Evolutionary conservation across 2,888 invertebrate species (phyloP), one percentile per base, ranked within the genome.

Genomic region (Orthosia incerta): DNA sequence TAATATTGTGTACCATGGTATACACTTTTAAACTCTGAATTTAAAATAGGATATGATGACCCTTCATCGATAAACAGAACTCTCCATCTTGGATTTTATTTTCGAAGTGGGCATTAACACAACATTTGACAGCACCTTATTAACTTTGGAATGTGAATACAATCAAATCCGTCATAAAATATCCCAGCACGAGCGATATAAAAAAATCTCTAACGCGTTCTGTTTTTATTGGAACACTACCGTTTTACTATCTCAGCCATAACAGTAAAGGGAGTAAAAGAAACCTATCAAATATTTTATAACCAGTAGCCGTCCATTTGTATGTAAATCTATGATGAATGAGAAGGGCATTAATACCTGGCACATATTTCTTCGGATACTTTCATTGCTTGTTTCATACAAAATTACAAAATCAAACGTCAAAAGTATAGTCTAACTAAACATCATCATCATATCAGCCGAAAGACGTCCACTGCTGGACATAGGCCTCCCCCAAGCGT

Each of bases 321-420:
- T 55, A 76, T 76, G 50, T 69, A 77, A 83, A 83, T 74, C 59
- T 31, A 51, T 82, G 57, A 76, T 74, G 62, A 66, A 83, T 77
- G 78, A 75, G 78, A 80, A 78, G 84, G 80, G 77, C 73, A 80
- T 80, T 85, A 85, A 72, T 76, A 74, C 57, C 56, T 65, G 51
- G 12, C 62, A 64, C 46, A 66, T 66, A 71, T 61, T 63, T 74
- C 73, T 75, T 67, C 39, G 69, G 62, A 71, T 66, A 73, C 39
- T 60, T 45, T n/a, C 15, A 31, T 11, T 16, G 11, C 5, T n/a
- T n/a, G 16, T 74, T 74, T 50, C 56, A 75, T 61, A 65, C 55
- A 68, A 60, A 74, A 57, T n/a, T 53, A 11, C 9, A 51, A 16
- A 7, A 5, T n/a, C 31, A 9, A 3, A 0, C n/a, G 0, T n/a